Evolutionary conservation across 2,113 vertebrate species (phyloP).

Genomic region (Anthoscopus minutus): DNA sequence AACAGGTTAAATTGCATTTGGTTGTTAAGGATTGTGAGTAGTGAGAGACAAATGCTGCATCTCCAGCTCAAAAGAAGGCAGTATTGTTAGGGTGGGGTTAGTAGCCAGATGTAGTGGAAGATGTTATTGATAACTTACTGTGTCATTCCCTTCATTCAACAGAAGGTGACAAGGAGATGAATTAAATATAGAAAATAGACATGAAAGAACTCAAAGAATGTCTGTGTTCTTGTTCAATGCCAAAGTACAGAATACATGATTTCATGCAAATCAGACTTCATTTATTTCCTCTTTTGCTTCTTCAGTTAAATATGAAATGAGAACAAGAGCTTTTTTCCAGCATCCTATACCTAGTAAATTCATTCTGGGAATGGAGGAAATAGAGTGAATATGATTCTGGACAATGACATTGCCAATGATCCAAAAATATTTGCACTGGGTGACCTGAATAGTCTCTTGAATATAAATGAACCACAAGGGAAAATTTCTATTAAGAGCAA

Average conservation of each 20-base stretch:
- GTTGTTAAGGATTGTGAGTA: background rate
- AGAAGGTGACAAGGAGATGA: background rate
- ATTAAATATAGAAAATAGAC: conserved; percentile 28
- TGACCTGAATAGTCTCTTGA: conserved; percentile 40
- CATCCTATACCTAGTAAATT: background rate
- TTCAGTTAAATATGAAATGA: conserved; percentile 21
- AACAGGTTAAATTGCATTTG: background rate
- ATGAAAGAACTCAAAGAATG: background rate
- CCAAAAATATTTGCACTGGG: conserved; percentile 49
- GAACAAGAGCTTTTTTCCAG: background rate
- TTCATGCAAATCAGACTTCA: conserved; percentile 56
- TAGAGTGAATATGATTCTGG: conserved; percentile 30
- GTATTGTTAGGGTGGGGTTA: background rate
- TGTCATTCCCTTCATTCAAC: background rate
- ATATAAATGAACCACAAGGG: conserved; percentile 43
- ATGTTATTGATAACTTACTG: background rate
- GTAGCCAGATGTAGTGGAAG: background rate
- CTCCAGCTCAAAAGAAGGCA: background rate
- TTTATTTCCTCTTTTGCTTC: conserved; percentile 13
- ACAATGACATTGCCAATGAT: conserved; percentile 5
- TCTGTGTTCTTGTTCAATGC: conserved; percentile 17
- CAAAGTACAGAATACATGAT: conserved; percentile 23
- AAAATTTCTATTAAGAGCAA: conserved; percentile 51
- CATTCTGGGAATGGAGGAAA: conserved; percentile 20
- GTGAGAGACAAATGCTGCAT: background rate